These are phyloP conservation scores for Parnassius glacialis DNA, from an alignment of 2,888 invertebrate species.

Conservation along the genomic window DNA sequence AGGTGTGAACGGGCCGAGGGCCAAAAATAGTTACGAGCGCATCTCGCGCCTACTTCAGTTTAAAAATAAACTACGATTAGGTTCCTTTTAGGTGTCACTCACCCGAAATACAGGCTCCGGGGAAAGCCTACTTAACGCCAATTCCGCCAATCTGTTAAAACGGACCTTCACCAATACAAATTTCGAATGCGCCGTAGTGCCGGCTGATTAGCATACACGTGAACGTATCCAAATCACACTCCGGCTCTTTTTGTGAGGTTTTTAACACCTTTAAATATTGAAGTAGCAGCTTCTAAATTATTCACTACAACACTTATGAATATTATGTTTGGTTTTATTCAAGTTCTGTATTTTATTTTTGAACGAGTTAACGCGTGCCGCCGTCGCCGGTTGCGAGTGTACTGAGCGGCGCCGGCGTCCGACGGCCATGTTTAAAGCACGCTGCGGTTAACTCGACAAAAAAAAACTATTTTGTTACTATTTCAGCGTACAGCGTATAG, in stretches of 20 bases:
- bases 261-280: conserved; percentile 38
- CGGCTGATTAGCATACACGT: conserved; percentile 58
- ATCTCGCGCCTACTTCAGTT: conserved; percentile 56
- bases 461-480: conserved; percentile 48
- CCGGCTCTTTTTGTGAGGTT: conserved; percentile 45
- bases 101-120: conserved; percentile 57
- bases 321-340: conserved; percentile 33
- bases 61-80: conserved; percentile 68
- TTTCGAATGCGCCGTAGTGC: conserved; percentile 49
- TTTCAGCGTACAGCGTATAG: conserved; percentile 51
- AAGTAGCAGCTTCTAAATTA: conserved; percentile 26
- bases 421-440: conserved; percentile 72
- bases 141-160: conserved; percentile 52
- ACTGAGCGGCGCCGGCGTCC: conserved; percentile 58
- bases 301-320: conserved; percentile 28
- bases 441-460: conserved; percentile 57
- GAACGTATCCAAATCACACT: conserved; percentile 52
- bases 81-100: conserved; percentile 64
- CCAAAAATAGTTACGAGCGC: conserved; percentile 72
- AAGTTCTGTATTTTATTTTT: conserved; percentile 31
- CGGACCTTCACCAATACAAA: conserved; percentile 63
- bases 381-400: conserved; percentile 60
- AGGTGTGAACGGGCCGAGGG: conserved; percentile 60
- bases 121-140: conserved; percentile 51
- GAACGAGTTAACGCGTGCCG: conserved; percentile 55